Base-by-base conservation (phyloP, 2,113 vertebrate genomes). In the Anthoscopus minutus region DNA sequence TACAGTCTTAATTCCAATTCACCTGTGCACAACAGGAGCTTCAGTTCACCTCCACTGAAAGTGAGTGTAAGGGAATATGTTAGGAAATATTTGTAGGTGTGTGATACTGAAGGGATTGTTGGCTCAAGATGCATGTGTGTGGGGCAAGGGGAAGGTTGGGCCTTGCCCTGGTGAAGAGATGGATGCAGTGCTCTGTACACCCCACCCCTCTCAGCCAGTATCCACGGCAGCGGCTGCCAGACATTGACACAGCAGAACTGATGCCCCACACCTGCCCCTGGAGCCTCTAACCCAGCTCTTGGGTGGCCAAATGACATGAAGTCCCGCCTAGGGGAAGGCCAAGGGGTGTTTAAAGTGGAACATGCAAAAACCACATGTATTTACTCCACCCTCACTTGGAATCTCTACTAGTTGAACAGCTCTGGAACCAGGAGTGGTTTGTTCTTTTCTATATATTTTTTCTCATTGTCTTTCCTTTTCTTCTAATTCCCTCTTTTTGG, bases 141-240 rank as follows among this genome's bases (percentile, higher is more conserved):
- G 30, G 8, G 18, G 13, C 15, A n/a, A 56, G 23, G 12, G 28
- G 23, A 18, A 74, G 6, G 16, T n/a, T 0, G 0, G 25, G 13
- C 13, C 21, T 40, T 66, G 24, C 13, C 51, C 13, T 42, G 44
- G 24, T 48, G 44, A 31, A 19, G 51, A 24, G 35, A 14, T 25
- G 35, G 35, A 14, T 25, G 35, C 21, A 5, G 20, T 48, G 30
- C 25, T 11, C 44, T 20, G 6, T 6, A 35, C 24, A 16, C 7
- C 31, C 33, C 17, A 27, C 1, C 4, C 21, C 16, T 23, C 37
- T 18, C 4, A 37, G 61, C 10, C 44, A 35, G 7, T 3, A 42
- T 76, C 25, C 21, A 10, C 4, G 20, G 35, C 44, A 58, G 35
- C 7, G 44, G 10, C 44, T 58, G 44, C 42, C 51, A 67, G 6